phyloP scores from a whole-genome alignment of 1,140 invertebrate species.

The Bombus difficillimus region DNA sequence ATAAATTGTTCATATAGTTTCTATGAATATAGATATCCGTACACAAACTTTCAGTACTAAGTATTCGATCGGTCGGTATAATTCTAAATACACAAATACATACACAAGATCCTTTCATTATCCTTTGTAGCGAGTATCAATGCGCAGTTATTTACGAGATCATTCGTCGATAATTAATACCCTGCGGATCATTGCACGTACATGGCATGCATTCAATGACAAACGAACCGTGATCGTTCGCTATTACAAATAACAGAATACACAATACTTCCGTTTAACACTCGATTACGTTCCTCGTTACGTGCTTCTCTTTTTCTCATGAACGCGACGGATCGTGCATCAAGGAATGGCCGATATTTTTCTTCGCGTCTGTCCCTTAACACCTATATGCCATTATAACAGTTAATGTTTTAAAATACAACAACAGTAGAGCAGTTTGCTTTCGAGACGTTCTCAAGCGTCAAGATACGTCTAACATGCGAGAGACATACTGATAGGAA shows the following conservation, averaged over 20 bases:
- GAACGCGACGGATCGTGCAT: not conserved
- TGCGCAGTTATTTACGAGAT: conserved; percentile 63
- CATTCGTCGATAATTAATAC: conserved; percentile 57
- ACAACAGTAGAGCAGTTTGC: conserved; percentile 48
- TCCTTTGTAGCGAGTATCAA: conserved; percentile 62
- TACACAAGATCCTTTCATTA: conserved; percentile 69
- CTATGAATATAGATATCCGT: conserved; percentile 80
- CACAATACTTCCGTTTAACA: not conserved
- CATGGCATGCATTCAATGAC: conserved; percentile 6
- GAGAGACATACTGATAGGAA: conserved; percentile 45
- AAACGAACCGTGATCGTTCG: not conserved
- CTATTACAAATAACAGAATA: not conserved
- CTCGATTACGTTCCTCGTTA: not conserved
- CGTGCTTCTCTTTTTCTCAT: not conserved
- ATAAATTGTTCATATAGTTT: conserved; percentile 82
- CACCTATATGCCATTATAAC: conserved; percentile 57
- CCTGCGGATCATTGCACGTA: conserved; percentile 66
- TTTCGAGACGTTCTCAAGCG: conserved; percentile 20
- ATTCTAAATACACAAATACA: conserved; percentile 73
- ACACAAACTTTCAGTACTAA: conserved; percentile 73
- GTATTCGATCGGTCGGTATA: conserved; percentile 68
- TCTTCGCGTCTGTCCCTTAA: conserved; percentile 46
- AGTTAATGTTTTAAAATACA: conserved; percentile 64
- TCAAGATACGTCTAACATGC: conserved; percentile 27
- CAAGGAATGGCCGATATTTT: not conserved